Evolutionary conservation across 2,113 vertebrate genomes (phyloP).

Genomic region (Fukomys damarensis): DNA sequence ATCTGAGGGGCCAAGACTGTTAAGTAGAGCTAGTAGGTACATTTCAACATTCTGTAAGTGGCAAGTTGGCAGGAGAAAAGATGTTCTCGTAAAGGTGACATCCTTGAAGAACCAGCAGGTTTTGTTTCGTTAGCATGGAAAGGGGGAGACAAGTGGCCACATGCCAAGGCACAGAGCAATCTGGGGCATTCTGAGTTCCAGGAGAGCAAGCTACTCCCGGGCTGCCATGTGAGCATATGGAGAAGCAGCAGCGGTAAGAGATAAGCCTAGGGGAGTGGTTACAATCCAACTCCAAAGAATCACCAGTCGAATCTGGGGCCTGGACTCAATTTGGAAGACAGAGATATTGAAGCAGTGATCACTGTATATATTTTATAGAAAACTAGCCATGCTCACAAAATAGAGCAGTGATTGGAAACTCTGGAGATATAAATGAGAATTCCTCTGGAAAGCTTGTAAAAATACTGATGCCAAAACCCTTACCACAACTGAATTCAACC

Average conservation of each 20-base stretch:
- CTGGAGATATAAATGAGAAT: background rate
- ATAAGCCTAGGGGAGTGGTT: background rate
- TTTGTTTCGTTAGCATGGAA: background rate
- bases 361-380: background rate
- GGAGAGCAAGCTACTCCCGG: no score
- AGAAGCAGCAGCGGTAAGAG: constrained; percentile 66
- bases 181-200: background rate
- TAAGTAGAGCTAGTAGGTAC: no score
- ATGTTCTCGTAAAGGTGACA: background rate
- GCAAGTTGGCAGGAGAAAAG: background rate
- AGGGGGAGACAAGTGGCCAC: background rate
- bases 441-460: background rate
- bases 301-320: background rate
- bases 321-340: background rate
- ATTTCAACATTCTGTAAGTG: background rate
- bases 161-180: background rate
- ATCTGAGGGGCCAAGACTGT: background rate
- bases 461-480: constrained; percentile 35
- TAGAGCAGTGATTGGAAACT: background rate
- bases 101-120: background rate
- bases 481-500: background rate
- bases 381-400: background rate
- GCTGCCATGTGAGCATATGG: fast-evolving
- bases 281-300: background rate
- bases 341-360: background rate